A percentile compares a stretch with the other conserved stretches of the same genome.
These are phyloP conservation scores for Phoenicopterus ruber DNA, from an alignment of 2,113 vertebrate species.

Conservation along the genomic window DNA sequence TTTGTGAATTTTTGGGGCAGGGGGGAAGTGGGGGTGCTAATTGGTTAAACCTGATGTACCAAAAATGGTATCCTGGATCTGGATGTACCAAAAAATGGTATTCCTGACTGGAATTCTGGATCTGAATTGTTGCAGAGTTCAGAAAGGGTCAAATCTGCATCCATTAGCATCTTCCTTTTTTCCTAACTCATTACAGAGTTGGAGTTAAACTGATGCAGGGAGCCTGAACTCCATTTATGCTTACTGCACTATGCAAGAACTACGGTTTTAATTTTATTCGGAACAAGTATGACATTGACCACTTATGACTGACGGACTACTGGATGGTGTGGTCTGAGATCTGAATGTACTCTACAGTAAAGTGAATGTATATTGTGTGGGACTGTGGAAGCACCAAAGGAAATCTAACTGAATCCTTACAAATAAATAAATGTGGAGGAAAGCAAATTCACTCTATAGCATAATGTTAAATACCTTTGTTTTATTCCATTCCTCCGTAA, in stretches of 20 bases:
- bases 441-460: not conserved
- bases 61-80: not conserved
- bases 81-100: not conserved
- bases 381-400: not conserved
- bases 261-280: not conserved
- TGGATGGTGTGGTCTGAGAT: not conserved
- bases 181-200: not conserved
- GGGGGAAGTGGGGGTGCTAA: not conserved
- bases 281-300: not conserved
- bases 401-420: not conserved
- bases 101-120: not conserved
- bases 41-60: not conserved
- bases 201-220: not conserved
- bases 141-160: not conserved
- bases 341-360: not conserved
- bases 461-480: not conserved
- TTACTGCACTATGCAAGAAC: not conserved
- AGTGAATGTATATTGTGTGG: not conserved
- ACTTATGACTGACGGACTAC: not conserved
- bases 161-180: not conserved
- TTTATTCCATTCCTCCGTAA: not conserved
- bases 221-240: not conserved
- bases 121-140: not conserved
- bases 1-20: not conserved
- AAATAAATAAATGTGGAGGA: not conserved